Base-by-base conservation (phyloP, 53 echinoderm and acorn worm genomes). In the Glandiceps talaboti region DNA sequence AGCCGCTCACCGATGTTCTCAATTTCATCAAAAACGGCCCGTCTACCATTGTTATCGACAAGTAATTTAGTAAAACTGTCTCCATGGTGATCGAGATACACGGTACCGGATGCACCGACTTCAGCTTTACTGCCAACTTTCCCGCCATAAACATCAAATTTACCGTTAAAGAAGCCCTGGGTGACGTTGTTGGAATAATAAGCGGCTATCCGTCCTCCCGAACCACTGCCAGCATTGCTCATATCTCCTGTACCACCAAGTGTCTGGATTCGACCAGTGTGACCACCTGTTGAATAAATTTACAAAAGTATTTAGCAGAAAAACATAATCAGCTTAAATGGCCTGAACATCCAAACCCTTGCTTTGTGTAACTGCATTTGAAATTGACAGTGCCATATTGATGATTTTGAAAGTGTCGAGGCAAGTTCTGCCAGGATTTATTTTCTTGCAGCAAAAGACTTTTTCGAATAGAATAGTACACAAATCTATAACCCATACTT, bases 131-230 rank as follows among this genome's bases (percentile, higher is more conserved):
- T 29, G 20, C 79, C 64, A 28, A 91, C 82, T 73, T 87, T 83
- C 72, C 94, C 94, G 75, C 94, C 94, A 25, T 91, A 82, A 31
- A 83, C 76, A 64, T 83, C 77, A 73, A 81, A 91, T 33, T 75
- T 81, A 32, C 94, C 94, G 73, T 86, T 90, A 83, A 85, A 94
- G 86, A 88, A 83, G 31, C 87, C 91, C 32, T 94, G 94, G 75
- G 94, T 94, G 28, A 94, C 85, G 76, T 94, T 94, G 74, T 76
- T 87, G 79, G 84, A 80, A 85, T 91, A 88, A 72, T 94, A 89
- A 79, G 90, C 84, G 74, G 94, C 85, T 10, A 94, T 79, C 27
- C 94, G 91, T 25, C 94, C 94, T 10, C 94, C 94, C 1, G 94
- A 80, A 30, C 89, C 89, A 73, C 89, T 89, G 27, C 89, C 89